Evolutionary conservation across 2,113 vertebrate genomes (phyloP), one percentile per base, ranked within the genome.

Genomic region (Galbula dea): DNA sequence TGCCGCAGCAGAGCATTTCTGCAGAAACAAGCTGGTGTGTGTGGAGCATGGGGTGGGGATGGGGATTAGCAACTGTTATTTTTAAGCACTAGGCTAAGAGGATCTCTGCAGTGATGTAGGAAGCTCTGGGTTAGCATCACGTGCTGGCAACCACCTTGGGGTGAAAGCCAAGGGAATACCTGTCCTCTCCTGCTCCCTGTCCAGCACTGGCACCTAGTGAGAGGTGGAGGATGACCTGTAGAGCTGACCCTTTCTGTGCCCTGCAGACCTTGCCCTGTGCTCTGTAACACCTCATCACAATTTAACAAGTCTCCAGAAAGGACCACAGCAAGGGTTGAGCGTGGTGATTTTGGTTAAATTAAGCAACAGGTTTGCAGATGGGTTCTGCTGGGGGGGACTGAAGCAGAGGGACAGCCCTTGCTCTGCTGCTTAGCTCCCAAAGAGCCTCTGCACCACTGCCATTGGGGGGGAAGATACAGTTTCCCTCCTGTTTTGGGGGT

Each of bases 51-150:
- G 39, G 29, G 67, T 8, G 59, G 32, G 39, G 17, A 52, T 0
- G 0, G 36, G 83, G 94, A 95, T 96, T 93, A 96, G 82, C 83
- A 74, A 59, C 65, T 66, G 96, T 81, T 96, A 96, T 96, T 96
- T 96, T 95, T 95, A 94, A 92, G 88, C 67, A 52, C 76, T 55
- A 73, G 73, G 76, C 52, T 96, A 95, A 96, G 96, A 96, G 86
- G 96, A 96, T 95, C 65, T 95, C 65, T 81, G 51, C 0, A 1
- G 78, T 0, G 13, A 90, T 51, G 72, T 21, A 81, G 83, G 87
- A 86, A 93, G 85, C 65, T 86, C 75, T 52, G 68, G 91, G 86
- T 52, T 71, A 83, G 45, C 52, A 63, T 68, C 52, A 32, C 6
- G 1, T 72, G 90, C 90, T 81, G 73, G 27, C 2, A 10, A 71